Base-by-base conservation (phyloP, 2,888 invertebrate species). In the Oscheius onirici region DNA sequence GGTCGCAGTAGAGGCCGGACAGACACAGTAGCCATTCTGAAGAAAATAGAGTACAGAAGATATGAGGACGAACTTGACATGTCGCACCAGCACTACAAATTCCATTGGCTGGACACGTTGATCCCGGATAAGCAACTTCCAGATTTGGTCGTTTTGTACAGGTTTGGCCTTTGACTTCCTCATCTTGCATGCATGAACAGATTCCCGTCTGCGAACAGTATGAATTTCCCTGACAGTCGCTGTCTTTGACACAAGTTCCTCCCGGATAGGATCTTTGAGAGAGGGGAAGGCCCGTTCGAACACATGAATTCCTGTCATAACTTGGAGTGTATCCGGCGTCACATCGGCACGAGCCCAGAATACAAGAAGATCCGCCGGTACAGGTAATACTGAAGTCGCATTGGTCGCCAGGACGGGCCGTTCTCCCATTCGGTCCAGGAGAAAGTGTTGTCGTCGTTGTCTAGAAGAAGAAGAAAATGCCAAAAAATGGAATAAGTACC, bases 301-400 rank as follows among this genome's bases (percentile, higher is more conserved):
- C 75, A 66, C 82, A 82, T 0, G 80, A 80, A 1, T 76, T 60
- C n/a, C 78, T 69, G 61, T 81, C 80, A 20, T 69, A 69, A 44
- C 81, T 81, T 22, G 83, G 83, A 5, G 75, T 68, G 63, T 82
- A 86, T 20, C 84, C 85, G 22, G 72, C 49, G 20, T 85, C 85
- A 73, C 87, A 87, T n/a, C 72, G 58, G 57, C 87, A 88, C 0
- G 82, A 73, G 24, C 83, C 83, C 17, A 86, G 73, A 3, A 83
- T 49, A 69, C 87, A 87, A 0, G 78, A 74, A 3, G 85, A 83
- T 15, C 86, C 84, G n/a, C 87, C 87, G 2, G 77, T 79, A 60
- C 87, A 87, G 3, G 73, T 70, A 13, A 80, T 78, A 17, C 73
- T 74, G 17, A 76, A 73, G 57, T 86, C 83, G 68, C 87, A 87